A percentile compares a stretch with the other conserved stretches of the same genome.
Conservation (phyloP, 2,797 vertebrate species). For the Microctenopoma stevenorrisi region DNA sequence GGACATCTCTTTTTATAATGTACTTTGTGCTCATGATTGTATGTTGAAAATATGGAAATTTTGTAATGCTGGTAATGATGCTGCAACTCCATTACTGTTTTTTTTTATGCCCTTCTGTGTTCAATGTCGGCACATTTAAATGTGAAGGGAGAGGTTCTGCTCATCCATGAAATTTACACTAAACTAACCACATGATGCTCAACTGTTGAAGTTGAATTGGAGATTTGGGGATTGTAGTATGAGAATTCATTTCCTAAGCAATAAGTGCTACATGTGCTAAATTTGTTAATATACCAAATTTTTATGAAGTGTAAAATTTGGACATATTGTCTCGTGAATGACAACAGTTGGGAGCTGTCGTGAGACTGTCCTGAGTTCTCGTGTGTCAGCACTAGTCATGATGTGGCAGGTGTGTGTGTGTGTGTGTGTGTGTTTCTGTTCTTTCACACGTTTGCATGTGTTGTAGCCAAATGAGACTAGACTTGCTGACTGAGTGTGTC, state of each 20-base stretch:
- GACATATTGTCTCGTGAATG: conserved; percentile 19
- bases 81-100: background rate
- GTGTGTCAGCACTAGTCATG: conserved; percentile 63
- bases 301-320: too few relatives aligned
- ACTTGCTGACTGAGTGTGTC: conserved; percentile 55
- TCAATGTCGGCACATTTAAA: conserved; percentile 15
- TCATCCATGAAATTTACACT: background rate
- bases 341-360: conserved; percentile 66
- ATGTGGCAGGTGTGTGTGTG: conserved; percentile 63
- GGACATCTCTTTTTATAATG: background rate
- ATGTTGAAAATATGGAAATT: background rate
- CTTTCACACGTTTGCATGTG: conserved; percentile 48
- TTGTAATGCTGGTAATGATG: background rate
- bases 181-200: conserved; percentile 2
- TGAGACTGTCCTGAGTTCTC: conserved; percentile 58
- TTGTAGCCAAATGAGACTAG: conserved; percentile 48
- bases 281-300: background rate
- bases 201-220: too few relatives aligned
- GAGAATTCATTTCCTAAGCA: background rate
- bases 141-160: conserved; percentile 1
- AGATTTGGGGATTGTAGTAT: background rate
- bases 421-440: conserved; percentile 35
- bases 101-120: background rate
- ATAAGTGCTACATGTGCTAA: background rate
- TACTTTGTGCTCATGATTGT: background rate